Evolutionary conservation across 2,797 vertebrate genomes (phyloP), one percentile per base, ranked within the genome.

Genomic region (Enteromius mattozi): DNA sequence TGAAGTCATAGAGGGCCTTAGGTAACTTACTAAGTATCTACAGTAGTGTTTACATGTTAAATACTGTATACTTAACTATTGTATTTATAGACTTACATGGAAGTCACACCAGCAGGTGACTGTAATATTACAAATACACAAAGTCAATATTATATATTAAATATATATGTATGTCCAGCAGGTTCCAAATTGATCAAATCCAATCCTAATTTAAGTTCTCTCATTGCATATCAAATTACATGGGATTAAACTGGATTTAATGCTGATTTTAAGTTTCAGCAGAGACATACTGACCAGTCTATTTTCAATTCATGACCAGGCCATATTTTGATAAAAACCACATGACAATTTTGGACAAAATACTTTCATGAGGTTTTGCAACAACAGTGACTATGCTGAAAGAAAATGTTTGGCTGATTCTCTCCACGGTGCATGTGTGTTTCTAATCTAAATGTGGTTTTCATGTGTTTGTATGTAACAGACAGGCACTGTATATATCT

Each of bases 1-100:
- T 0, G 91, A 94, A 81, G 95, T 97, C 92, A 96, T 98, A 0
- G 95, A 98, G 87, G 96, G 97, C 84, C 93, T 99, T 90, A 97
- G 98, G 98, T 99, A 92, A 89, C 9, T 63, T 7, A 7, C 3
- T 40, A 27, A 54, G 17, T 24, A 72, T 66, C 21, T 21, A 16
- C 14, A n/a, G 35, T 65, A 70, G 81, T 13, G 37, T 72, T 47
- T 35, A 59, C 70, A 70, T 51, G 47, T 27, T 21, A 13, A 2
- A 37, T 56, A 40, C 12, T 45, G 24, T 33, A 24, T 27, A 27
- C 40, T 40, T 47, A 59, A 40, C 9, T 16, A 3, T 13, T 76
- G 49, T 1, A 16, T 56, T 37, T 54, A 54, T 1, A 54, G 27
- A 8, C 27, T 33, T 13, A 13, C 1, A 19, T 40, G 5, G 66